These are phyloP conservation scores for Columbina picui DNA, from an alignment of 2,113 vertebrate genomes.

Conservation along the genomic window DNA sequence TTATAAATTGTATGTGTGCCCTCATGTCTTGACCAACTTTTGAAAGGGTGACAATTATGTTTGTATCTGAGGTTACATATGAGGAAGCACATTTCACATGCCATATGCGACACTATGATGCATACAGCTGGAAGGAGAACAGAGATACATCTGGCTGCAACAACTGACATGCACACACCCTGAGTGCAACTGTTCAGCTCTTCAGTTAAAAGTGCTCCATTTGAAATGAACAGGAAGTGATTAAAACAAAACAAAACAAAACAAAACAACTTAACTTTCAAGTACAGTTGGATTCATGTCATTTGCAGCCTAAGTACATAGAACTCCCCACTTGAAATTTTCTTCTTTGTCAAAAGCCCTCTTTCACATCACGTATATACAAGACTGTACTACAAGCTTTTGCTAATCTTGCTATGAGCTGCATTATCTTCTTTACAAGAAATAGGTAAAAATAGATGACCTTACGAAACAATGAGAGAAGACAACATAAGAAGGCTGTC, in stretches of 20 bases:
- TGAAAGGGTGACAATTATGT: not conserved
- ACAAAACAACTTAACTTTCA: not conserved
- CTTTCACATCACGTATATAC: not conserved
- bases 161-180: not conserved
- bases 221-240: not conserved
- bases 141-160: conserved; percentile 3
- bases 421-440: not conserved
- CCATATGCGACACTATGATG: not conserved
- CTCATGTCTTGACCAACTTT: not conserved
- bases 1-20: not conserved
- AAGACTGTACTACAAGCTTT: not conserved
- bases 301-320: not conserved
- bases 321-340: not conserved
- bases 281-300: accelerated
- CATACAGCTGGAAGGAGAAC: not conserved
- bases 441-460: not conserved
- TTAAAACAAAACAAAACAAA: not conserved
- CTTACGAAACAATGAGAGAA: not conserved
- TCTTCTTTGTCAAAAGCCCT: not conserved
- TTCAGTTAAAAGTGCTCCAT: not conserved
- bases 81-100: not conserved
- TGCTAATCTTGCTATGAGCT: not conserved
- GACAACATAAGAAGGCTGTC: not conserved
- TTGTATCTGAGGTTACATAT: not conserved
- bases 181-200: not conserved